Conservation (phyloP, 2,888 invertebrate genomes). For the Mesopsocus fuscifrons region DNA sequence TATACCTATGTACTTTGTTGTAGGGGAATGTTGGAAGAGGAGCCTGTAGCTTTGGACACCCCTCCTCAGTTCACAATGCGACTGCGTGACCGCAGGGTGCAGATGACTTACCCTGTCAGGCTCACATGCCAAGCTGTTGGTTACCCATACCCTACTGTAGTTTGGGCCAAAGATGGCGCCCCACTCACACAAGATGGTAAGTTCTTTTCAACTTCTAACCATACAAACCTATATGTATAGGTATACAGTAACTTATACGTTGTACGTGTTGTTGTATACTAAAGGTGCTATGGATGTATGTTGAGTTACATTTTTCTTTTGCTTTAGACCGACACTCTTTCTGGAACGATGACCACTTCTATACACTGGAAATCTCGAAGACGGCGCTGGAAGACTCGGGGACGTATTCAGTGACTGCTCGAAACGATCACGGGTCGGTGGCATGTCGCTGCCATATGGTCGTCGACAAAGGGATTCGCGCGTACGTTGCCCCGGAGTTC, state of each 20-base stretch:
- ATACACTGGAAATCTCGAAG: conserved; percentile 67
- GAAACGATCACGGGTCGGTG: conserved; percentile 64
- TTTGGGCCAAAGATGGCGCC: conserved; percentile 66
- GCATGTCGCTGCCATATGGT: conserved; percentile 55
- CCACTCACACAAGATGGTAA: conserved; percentile 38
- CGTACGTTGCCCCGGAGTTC: conserved; percentile 63
- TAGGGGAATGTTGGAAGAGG: conserved; percentile 15
- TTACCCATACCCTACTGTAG: conserved; percentile 48
- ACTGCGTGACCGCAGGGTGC: conserved; percentile 61
- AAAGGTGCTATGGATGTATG: too few relatives aligned
- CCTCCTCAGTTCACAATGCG: conserved; percentile 76
- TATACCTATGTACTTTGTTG: too few relatives aligned
- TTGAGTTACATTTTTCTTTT: not conserved
- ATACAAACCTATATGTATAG: too few relatives aligned
- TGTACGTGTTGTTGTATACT: too few relatives aligned
- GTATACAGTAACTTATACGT: too few relatives aligned
- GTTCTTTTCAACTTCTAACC: conserved; percentile 19
- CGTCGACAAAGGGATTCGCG: conserved; percentile 65
- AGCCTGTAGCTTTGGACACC: conserved; percentile 28
- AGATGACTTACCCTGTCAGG: conserved; percentile 63
- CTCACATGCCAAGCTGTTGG: conserved; percentile 72
- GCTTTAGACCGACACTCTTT: conserved; percentile 34
- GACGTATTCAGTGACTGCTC: conserved; percentile 56
- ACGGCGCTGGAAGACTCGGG: conserved; percentile 63
- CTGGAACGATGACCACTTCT: conserved; percentile 56